Evolutionary conservation across 2,888 invertebrate species (phyloP), one percentile per base, ranked within the genome.

Genomic region (Drosophila sordidula): DNA sequence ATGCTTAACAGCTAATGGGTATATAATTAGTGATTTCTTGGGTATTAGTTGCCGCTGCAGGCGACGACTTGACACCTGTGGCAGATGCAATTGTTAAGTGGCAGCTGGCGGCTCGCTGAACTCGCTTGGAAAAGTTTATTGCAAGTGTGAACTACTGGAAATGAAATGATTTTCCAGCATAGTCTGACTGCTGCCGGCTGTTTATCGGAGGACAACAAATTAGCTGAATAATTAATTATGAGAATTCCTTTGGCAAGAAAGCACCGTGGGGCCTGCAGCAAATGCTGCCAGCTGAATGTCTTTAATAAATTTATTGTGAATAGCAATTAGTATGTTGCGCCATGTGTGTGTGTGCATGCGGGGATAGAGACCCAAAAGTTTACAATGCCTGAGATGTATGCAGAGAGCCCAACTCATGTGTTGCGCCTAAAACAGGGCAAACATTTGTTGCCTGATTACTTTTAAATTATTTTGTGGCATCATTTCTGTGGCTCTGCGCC

Each of bases 401-500:
- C 47, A 45, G 32, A 39, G 36, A 42, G 59, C 36, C 66, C 74
- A 78, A 52, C 74, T 75, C 74, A 74, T 75, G 78, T 75, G 75
- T 75, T 71, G 75, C 76, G 71, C 84, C 84, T 80, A 77, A 84
- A 75, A 88, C 75, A 78, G 71, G 70, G 83, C 78, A 81, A 84
- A 80, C 86, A 88, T 90, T 88, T 82, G 89, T 78, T 84, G 90
- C 75, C 82, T 91, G 90, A 90, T 91, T 91, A 91, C 90, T 91
- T 91, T 90, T 89, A 91, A 91, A 91, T 90, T 90, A 91, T 91
- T 90, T 87, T 90, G 91, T 87, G 89, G 90, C 89, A 91, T 90
- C 80, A 90, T 90, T 91, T 91, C 69, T 87, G 88, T 67, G 89
- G 87, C 69, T 74, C 71, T 61, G 63, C 59, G 75, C 51, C 55